phyloP scores from a whole-genome alignment of 2,888 invertebrate species.

The Himalopsyche tibetana region DNA sequence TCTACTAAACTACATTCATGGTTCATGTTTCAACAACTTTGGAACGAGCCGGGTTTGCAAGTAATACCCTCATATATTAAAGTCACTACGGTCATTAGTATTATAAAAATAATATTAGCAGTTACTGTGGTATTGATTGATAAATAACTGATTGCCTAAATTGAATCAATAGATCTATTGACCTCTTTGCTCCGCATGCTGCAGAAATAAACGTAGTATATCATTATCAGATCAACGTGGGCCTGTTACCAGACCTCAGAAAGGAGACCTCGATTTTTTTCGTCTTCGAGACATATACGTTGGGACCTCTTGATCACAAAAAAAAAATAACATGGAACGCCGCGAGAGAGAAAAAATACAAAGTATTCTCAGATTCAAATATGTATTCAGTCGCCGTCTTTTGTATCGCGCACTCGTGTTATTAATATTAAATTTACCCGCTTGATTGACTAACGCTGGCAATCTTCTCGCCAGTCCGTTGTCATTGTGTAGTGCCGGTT shows the following conservation, averaged over 20 bases:
- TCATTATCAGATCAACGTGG: background rate
- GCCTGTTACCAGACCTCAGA: background rate
- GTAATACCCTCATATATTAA: too few relatives aligned
- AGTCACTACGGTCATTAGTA: too few relatives aligned
- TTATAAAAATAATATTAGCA: too few relatives aligned
- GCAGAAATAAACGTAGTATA: background rate
- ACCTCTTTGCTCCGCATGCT: background rate
- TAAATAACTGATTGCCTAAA: background rate
- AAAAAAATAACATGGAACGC: background rate
- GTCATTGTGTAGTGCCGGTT: background rate
- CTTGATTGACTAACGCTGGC: background rate
- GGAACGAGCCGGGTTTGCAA: too few relatives aligned
- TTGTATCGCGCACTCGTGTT: background rate
- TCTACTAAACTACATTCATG: too few relatives aligned
- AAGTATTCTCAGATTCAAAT: background rate
- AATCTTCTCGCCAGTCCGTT: background rate
- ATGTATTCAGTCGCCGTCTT: background rate
- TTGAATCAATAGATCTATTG: background rate
- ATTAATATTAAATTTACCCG: background rate
- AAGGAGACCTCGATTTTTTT: conserved; percentile 16
- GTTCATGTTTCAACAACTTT: too few relatives aligned
- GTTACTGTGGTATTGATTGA: too few relatives aligned
- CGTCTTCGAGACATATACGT: conserved; percentile 3
- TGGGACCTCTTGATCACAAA: background rate
- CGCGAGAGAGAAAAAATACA: background rate